These are phyloP conservation scores for Malurus melanocephalus DNA, from an alignment of 2,113 vertebrate species.

Conservation along the genomic window DNA sequence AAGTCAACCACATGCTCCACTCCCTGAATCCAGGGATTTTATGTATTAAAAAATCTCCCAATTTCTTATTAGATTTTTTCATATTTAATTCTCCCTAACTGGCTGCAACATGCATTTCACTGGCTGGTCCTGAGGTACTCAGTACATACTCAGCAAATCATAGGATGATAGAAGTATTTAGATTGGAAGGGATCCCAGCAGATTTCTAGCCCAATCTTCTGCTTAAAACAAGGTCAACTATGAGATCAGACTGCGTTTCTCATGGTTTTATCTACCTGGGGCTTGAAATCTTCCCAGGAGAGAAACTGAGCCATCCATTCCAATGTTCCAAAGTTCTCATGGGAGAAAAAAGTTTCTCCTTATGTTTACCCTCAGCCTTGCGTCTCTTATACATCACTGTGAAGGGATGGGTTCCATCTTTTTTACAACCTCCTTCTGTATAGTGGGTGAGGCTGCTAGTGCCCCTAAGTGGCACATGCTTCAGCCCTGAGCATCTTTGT, in stretches of 20 bases:
- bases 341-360: not conserved
- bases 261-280: not conserved
- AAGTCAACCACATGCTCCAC: not conserved
- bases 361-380: not conserved
- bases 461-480: not conserved
- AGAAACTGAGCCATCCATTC: not conserved
- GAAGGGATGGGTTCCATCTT: not conserved
- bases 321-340: not conserved
- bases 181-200: not conserved
- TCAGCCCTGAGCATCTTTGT: not conserved
- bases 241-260: not conserved
- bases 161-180: not conserved
- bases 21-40: not conserved
- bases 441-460: not conserved
- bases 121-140: not conserved
- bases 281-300: not conserved
- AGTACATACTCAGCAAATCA: not conserved
- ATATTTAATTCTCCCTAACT: not conserved
- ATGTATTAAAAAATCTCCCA: not conserved
- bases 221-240: not conserved
- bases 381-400: not conserved
- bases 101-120: not conserved
- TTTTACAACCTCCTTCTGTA: not conserved
- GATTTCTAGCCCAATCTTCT: not conserved
- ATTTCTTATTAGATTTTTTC: not conserved